A percentile compares a stretch with the other conserved stretches of the same genome.
Conservation (phyloP, 2,113 vertebrate species). For the Gracilinanus agilis region DNA sequence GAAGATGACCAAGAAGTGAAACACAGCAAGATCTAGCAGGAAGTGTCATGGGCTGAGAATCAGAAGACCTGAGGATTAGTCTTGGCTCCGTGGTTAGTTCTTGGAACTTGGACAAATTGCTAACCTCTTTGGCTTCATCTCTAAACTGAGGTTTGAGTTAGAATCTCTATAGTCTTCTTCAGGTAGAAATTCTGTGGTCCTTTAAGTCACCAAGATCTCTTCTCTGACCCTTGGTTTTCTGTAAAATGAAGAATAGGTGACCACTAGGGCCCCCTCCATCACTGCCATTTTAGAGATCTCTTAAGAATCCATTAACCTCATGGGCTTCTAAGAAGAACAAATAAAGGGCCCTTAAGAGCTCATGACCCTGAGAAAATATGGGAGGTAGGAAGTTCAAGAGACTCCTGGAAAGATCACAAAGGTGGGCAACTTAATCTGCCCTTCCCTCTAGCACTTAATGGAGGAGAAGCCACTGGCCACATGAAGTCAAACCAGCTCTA, state of each 20-base stretch:
- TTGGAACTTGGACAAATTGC: background rate
- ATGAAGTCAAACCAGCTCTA: slow-evolving; percentile 49
- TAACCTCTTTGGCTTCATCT: background rate
- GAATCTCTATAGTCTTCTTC: background rate
- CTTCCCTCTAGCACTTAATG: background rate
- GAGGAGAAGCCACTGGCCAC: background rate
- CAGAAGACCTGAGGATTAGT: background rate
- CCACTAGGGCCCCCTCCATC: background rate
- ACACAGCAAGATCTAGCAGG: background rate
- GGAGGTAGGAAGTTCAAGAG: background rate
- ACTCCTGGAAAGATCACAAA: background rate
- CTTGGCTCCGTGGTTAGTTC: background rate
- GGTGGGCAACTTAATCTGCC: background rate
- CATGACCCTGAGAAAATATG: background rate
- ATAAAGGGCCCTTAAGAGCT: background rate
- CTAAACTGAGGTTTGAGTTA: background rate
- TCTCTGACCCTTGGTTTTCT: background rate
- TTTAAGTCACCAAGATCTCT: background rate
- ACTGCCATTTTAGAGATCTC: background rate
- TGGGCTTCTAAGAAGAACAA: background rate
- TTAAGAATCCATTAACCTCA: background rate
- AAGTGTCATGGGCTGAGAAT: background rate
- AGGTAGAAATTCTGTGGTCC: background rate
- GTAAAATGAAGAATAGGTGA: background rate
- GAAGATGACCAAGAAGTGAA: background rate